Base-by-base conservation (phyloP, 2,113 vertebrate species). In the Hypocryptadius cinnamomeus region DNA sequence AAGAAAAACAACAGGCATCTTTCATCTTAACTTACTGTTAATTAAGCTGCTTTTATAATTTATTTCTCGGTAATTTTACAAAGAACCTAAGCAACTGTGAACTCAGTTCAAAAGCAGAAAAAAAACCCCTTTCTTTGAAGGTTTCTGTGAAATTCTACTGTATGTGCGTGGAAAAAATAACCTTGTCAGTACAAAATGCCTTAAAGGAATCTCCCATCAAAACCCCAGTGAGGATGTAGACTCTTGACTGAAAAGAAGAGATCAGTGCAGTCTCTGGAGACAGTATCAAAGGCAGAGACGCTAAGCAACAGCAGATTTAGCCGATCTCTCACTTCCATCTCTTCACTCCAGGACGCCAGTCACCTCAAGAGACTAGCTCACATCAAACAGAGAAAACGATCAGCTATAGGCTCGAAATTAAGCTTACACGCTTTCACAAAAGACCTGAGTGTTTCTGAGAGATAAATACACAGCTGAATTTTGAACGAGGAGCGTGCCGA, bases 151-250 rank as follows among this genome's bases (percentile, higher is more conserved):
- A 96, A 95, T 94, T 96, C 90, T 89, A 85, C 65, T 13, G 42
- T 89, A 87, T 37, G 47, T 87, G 85, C 84, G 90, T 45, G 83
- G 87, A 85, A 89, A 94, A 96, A 89, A 95, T 88, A 94, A 90
- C 95, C 92, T 94, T 96, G 97, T 96, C 97, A 96, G 94, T 93
- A 95, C 87, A 93, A 96, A 97, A 97, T 95, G 96, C 97, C 97
- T 98, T 94, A 84, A 97, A 97, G 96, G 96, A 94, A 95, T 97
- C 96, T 96, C 96, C 93, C 91, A 91, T 95, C 89, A 85, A 92
- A 97, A 95, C 86, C 50, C 71, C 96, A 76, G 94, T 9, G 22
- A 97, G 95, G 95, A 96, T 93, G 85, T 73, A 95, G 96, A 94
- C 92, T 97, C 94, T 91, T 96, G 96, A 96, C 94, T 92, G 92